Evolutionary conservation across 2,113 vertebrate species (phyloP), one percentile per base, ranked within the genome.

Genomic region (Cettia cetti): DNA sequence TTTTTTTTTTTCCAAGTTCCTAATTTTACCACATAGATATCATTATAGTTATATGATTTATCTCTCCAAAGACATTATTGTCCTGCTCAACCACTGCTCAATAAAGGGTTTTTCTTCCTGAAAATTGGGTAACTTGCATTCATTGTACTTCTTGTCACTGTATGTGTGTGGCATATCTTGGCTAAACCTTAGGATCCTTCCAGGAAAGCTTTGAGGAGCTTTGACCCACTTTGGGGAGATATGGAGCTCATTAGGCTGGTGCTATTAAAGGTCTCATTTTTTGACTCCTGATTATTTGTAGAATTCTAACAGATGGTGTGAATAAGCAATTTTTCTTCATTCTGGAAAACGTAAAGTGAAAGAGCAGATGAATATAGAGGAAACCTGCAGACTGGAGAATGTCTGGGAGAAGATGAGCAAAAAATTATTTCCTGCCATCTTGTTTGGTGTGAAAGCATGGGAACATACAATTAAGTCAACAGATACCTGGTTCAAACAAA

Each of bases 291-390:
- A 45, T 60, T 64, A 76, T 75, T 82, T 64, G 44, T 54, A 61
- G 61, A 92, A 89, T 42, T 71, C 24, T 60, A 89, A 40, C 61
- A 86, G 81, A 79, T 59, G 33, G 35, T 76, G 61, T 40, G 40
- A 87, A 68, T 75, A 24, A 52, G 24, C 23, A 71, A 56, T 11
- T 56, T 70, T 64, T 45, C 54, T 81, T 81, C n/a, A 54, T 75
- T 63, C 39, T 89, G 33, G 39, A 71, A 83, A 75, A 59, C 1
- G 7, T 16, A 18, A 56, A 66, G 9, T 37, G 26, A 35, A 84
- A 35, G 23, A 53, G 23, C 9, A 1, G 0, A 14, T 0, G 1
- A 64, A 56, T 33, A 37, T 3, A 74, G 39, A 57, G 84, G 49
- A 59, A 52, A 82, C 24, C 13, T 84, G 28, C 15, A 69, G 52